Base-by-base conservation (phyloP, 2,888 invertebrate genomes). In the Achlya flavicornis region DNA sequence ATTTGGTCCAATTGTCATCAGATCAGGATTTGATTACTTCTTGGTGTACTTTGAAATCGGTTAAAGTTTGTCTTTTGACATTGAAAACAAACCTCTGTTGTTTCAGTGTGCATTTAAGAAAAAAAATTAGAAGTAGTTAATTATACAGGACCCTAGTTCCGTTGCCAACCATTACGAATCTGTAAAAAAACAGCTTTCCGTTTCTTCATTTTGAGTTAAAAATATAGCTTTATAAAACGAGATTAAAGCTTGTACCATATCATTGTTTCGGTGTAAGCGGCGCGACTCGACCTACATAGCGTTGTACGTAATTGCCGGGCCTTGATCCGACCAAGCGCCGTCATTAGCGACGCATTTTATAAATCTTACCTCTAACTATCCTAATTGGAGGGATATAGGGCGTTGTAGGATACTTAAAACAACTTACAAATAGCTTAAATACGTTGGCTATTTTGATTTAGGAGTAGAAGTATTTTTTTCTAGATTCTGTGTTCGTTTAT, bases 261-360 rank as follows among this genome's bases (percentile, higher is more conserved):
- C 32, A 33, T 61, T 65, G 62, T 62, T 60, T 48, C 57, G 32
- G 43, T 38, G 11, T 26, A 60, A 64, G 63, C 26, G 12, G 26
- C 43, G 41, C 62, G 70, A 68, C 73, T 70, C 64, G 71, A 71
- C 73, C 73, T 58, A 71, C 63, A 73, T 73, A 68, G 65, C 66
- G 35, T 7, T 14, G 61, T 71, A 73, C 70, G 58, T 71, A 73
- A 73, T 72, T 77, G 72, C 74, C 4, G 61, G 73, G 66, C 79
- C 79, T 78, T 79, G 79, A 72, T 76, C 74, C 68, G 73, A 66
- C 67, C 73, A 59, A 65, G 72, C 74, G 73, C 77, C 79, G 71
- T 69, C 71, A 79, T 80, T 80, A 80, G 58, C 61, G 64, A 66
- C 69, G 71, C 74, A 73, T 77, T 80, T 79, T 75, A 80, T 80